These are phyloP conservation scores for Pyrgilauda ruficollis DNA, from an alignment of 2,113 vertebrate genomes.

Conservation along the genomic window DNA sequence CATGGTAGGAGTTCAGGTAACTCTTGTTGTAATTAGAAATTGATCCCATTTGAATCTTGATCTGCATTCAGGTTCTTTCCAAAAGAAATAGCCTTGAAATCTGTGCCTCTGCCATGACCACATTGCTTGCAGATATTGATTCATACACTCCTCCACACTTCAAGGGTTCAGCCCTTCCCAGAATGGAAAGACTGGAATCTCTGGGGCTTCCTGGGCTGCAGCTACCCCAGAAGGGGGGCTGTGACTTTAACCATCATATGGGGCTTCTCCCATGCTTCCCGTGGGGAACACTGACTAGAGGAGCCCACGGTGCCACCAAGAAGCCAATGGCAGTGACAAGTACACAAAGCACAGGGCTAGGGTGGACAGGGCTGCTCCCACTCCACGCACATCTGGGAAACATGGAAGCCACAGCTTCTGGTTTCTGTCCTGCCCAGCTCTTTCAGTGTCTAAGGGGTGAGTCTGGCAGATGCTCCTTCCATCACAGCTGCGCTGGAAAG, in stretches of 20 bases:
- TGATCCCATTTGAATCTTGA: neutral
- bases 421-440: neutral
- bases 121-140: neutral
- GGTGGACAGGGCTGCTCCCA: neutral
- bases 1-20: neutral
- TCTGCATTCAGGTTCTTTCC: neutral
- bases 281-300: neutral
- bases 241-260: neutral
- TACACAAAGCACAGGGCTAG: neutral
- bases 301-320: neutral
- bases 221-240: neutral
- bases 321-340: neutral
- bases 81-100: neutral
- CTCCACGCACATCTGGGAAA: fast-evolving
- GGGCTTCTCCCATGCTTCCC: neutral
- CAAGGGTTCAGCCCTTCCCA: neutral
- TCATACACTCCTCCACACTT: neutral
- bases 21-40: neutral
- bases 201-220: neutral
- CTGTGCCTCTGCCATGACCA: neutral
- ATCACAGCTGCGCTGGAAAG: neutral
- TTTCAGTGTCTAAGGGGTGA: neutral
- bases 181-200: neutral
- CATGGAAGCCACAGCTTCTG: neutral
- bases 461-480: neutral